Evolutionary conservation across 2,888 invertebrate species (phyloP).

Genomic region (Tetropium fuscum): DNA sequence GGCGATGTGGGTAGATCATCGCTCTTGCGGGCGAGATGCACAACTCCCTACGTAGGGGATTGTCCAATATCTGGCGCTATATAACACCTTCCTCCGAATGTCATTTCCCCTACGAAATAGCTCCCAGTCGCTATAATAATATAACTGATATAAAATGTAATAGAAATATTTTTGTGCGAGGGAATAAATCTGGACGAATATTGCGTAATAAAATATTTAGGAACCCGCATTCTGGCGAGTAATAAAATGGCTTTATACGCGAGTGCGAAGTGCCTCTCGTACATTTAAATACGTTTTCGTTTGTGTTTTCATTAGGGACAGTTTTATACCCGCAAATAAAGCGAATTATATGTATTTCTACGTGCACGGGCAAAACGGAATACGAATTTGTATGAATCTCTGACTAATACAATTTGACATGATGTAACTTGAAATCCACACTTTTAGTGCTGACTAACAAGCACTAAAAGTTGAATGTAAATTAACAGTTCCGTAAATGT

Average conservation of each 20-base stretch:
- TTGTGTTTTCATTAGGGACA: no score
- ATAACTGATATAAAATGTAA: conserved; percentile 29
- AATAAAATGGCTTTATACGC: conserved; percentile 20
- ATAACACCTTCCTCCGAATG: conserved; percentile 32
- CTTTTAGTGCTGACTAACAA: no score
- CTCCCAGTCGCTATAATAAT: conserved; percentile 22
- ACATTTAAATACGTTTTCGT: conserved; percentile 19
- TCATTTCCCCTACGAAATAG: conserved; percentile 23
- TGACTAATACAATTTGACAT: no score
- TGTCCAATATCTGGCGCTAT: conserved; percentile 22
- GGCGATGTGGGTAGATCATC: conserved; percentile 37
- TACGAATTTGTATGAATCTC: no score
- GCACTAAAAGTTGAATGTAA: no score
- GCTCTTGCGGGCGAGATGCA: conserved; percentile 34
- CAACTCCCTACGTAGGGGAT: conserved; percentile 10
- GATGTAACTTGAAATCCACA: no score
- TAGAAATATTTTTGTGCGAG: conserved; percentile 29
- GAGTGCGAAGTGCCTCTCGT: conserved; percentile 3
- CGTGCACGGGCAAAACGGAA: no score
- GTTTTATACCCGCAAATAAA: no score
- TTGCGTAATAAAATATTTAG: conserved; percentile 29
- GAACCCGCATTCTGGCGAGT: conserved; percentile 10
- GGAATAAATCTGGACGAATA: conserved; percentile 20
- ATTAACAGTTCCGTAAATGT: no score
- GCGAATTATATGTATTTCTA: no score